Base-by-base conservation (phyloP, 2,113 vertebrate genomes). In the Dolichotis patagonum region DNA sequence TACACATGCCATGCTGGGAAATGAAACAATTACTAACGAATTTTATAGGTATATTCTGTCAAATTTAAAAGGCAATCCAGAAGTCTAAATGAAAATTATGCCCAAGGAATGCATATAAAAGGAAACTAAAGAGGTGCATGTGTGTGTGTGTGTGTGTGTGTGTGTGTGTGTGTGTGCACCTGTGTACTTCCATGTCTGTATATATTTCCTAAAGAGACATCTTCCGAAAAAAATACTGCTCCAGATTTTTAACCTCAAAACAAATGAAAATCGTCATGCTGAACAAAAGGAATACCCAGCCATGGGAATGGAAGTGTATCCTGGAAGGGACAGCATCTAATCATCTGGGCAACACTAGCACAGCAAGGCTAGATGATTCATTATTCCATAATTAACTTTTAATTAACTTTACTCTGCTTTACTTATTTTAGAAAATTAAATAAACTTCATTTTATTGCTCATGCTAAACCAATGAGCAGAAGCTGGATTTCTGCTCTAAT, bases 21-120 rank as follows among this genome's bases (percentile, higher is more conserved):
- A 99, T 99, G 98, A 99, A 98, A 98, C 98, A 98, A 99, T 99
- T 98, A 98, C 98, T 98, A 98, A 98, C 87, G 98, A 98, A 98
- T 98, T 98, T 99, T 98, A 98, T 98, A 98, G 98, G 97, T 98
- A 98, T 98, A 98, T 98, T 98, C 96, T 98, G 96, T 98, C 98
- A 98, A 98, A 98, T 98, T 98, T 98, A 98, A 99, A 99, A 98
- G 98, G 98, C 96, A 98, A 95, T 98, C 97, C 97, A 97, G 90
- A 98, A 98, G 94, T 96, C 80, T 97, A 98, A 98, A 98, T 98
- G 97, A 98, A 98, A 98, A 98, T 98, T 96, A 98, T 98, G 95
- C 96, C 94, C 1, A 56, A 97, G 65, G 95, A 98, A 97, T 97
- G 88, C 32, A 28, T 92, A 87, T 90, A 92, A 96, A 95, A 96